These are phyloP conservation scores for Junonia oenone DNA, from an alignment of 2,888 invertebrate species.

Conservation along the genomic window DNA sequence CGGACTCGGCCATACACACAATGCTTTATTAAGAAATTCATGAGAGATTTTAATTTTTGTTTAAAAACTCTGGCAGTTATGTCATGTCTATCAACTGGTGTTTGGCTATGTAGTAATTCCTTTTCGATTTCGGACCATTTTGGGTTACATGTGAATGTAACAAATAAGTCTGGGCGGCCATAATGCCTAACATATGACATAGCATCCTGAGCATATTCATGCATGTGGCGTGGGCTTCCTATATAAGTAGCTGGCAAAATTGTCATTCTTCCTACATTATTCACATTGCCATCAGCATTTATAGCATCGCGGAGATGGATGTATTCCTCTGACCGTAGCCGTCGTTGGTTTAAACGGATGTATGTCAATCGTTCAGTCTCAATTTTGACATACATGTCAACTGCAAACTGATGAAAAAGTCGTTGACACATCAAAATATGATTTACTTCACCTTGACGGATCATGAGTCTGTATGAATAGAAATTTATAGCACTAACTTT, in stretches of 20 bases:
- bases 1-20: conserved; percentile 32
- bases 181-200: conserved; percentile 14
- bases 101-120: conserved; percentile 12
- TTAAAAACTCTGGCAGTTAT: conserved; percentile 15
- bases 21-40: conserved; percentile 22
- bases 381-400: conserved; percentile 17
- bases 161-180: conserved; percentile 22
- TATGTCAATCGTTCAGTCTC: conserved; percentile 30
- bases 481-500: conserved; percentile 30
- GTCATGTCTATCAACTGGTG: conserved; percentile 20
- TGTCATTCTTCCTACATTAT: background rate
- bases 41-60: conserved; percentile 12
- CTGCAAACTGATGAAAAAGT: conserved; percentile 25
- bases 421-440: conserved; percentile 11
- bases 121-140: conserved; percentile 12
- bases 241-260: background rate
- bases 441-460: conserved; percentile 20
- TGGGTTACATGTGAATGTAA: conserved; percentile 32
- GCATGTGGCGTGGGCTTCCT: background rate
- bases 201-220: background rate
- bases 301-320: background rate
- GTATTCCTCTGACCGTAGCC: background rate
- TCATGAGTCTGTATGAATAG: conserved; percentile 28
- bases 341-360: conserved; percentile 27
- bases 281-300: background rate